Evolutionary conservation across 1,140 invertebrate species (phyloP).

Genomic region (Camponotus floridanus): DNA sequence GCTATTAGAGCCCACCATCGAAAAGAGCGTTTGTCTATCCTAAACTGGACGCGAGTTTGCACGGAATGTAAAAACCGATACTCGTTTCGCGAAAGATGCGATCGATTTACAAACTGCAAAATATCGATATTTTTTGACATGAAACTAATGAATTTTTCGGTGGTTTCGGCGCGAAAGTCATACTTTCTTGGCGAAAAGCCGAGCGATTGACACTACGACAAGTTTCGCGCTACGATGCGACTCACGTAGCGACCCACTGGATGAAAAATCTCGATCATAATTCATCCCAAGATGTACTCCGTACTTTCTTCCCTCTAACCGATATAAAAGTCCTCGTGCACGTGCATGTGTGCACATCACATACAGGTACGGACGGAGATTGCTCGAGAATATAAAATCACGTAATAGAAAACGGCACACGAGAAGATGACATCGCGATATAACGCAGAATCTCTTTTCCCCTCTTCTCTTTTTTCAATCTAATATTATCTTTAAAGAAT

Average conservation of each 20-base stretch:
- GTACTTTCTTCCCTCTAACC: constrained; percentile 47
- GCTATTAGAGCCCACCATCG: background rate
- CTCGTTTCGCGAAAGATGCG: background rate
- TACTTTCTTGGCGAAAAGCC: constrained; percentile 35
- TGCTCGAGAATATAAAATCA: constrained; percentile 57
- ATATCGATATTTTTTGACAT: background rate
- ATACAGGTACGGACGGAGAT: constrained; percentile 24
- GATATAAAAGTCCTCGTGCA: constrained; percentile 27
- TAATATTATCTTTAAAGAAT: background rate
- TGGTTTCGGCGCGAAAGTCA: constrained; percentile 10
- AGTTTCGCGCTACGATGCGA: constrained; percentile 42
- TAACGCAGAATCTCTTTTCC: too few species aligned
- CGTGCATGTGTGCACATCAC: constrained; percentile 4
- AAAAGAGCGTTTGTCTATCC: background rate
- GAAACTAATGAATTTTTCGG: background rate
- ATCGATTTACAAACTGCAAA: constrained; percentile 1
- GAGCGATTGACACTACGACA: constrained; percentile 56
- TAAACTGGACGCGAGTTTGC: background rate
- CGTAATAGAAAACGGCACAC: constrained; percentile 56
- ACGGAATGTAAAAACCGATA: background rate
- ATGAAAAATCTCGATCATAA: constrained; percentile 61
- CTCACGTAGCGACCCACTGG: constrained; percentile 55
- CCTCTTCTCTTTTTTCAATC: background rate
- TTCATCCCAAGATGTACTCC: constrained; percentile 56
- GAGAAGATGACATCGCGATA: constrained; percentile 24